Evolutionary conservation across 2,113 vertebrate species (phyloP).

Genomic region (Dipodomys merriami): DNA sequence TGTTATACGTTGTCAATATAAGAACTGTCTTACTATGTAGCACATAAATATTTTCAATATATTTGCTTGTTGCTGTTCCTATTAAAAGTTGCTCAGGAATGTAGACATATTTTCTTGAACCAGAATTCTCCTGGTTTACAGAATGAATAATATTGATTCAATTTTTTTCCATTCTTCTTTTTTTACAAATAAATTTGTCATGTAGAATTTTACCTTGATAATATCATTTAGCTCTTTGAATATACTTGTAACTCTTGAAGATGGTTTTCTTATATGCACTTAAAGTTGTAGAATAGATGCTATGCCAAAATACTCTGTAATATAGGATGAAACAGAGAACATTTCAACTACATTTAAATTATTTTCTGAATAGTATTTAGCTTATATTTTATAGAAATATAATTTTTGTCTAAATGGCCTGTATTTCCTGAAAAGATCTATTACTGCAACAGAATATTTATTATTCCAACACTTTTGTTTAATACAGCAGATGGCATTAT

Average conservation of each 20-base stretch:
- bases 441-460: neutral
- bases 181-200: neutral
- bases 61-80: too few relatives aligned
- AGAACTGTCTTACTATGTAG: too few relatives aligned
- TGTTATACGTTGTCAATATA: too few relatives aligned
- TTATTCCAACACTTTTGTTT: neutral
- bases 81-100: neutral
- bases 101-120: neutral
- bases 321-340: neutral
- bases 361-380: neutral
- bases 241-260: neutral
- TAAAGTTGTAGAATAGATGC: neutral
- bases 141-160: neutral
- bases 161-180: neutral
- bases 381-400: neutral
- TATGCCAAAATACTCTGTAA: neutral
- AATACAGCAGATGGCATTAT: slow-evolving; percentile 61
- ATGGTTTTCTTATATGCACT: neutral
- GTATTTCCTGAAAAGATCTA: neutral
- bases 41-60: too few relatives aligned
- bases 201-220: neutral
- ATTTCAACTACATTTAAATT: neutral
- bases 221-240: neutral
- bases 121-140: neutral
- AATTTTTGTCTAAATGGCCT: neutral